Evolutionary conservation across 2,888 invertebrate species (phyloP), one percentile per base, ranked within the genome.

Genomic region (Acrocera orbiculus): DNA sequence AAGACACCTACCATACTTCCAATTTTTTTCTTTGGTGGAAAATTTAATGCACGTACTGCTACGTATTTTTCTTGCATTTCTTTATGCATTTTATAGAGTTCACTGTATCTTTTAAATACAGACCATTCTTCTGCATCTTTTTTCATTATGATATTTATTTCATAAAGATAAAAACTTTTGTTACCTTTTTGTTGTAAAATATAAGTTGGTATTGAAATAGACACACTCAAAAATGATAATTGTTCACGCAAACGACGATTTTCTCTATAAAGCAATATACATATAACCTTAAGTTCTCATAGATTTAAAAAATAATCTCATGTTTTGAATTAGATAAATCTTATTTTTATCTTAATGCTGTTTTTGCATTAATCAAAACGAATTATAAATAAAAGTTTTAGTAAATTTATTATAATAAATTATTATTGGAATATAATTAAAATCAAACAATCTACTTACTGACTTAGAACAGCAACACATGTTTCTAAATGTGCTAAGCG

Each of bases 21-120:
- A 46, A 95, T 69, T 36, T 85, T 80, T 62, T 90, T 93, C 61
- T 95, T 95, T 2, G 89, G 90, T 7, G 95, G 93, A 62, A 95
- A 92, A 52, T 86, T 82, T 52, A 87, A 83, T 4, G 73, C 71
- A 14, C 75, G 70, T 32, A 90, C 73, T 37, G 76, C 66, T 1
- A 78, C 70, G 52, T 86, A 82, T 51, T 79, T 72, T 52, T 86
- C 87, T 53, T 80, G 83, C 23, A 57, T 34, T 45, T 80, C 76
- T 40, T 73, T 71, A 54, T 93, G 87, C 17, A 93, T 64, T 41
- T 80, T 74, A 53, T 86, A 70, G 58, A 95, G 93, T 56, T 93
- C 90, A 6, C 87, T 80, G 53, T 93, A 95, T 49, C 95, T 71
- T 45, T 90, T 72, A 55, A 89, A 89, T n/a, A 93, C 76, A 50